Evolutionary conservation across 1,140 invertebrate genomes (phyloP).

Genomic region (Batillaria attramentaria): DNA sequence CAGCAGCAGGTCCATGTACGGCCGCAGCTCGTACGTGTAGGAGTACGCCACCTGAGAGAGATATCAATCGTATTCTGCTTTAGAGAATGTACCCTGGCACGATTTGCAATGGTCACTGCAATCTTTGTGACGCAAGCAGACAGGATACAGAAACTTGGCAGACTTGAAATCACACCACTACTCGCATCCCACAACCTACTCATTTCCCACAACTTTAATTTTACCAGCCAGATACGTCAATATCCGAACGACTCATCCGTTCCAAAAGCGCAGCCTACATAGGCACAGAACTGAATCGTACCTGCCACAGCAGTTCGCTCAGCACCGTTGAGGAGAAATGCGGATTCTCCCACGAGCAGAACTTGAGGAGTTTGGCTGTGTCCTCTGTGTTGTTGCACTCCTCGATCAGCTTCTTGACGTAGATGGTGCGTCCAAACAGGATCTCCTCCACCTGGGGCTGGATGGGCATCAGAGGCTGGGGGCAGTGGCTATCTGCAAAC

Average conservation of each 20-base stretch:
- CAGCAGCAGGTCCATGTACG: constrained; percentile 91
- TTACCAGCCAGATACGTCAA: too few relatives aligned
- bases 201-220: too few relatives aligned
- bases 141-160: too few relatives aligned
- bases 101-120: not conserved
- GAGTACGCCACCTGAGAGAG: constrained; percentile 89
- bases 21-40: constrained; percentile 93
- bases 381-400: constrained; percentile 94
- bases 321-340: constrained; percentile 90
- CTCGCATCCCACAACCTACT: too few relatives aligned
- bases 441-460: constrained; percentile 85
- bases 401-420: constrained; percentile 96
- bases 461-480: constrained; percentile 83
- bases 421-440: constrained; percentile 84
- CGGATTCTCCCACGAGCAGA: constrained; percentile 92
- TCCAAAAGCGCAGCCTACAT: too few relatives aligned
- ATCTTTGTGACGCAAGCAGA: not conserved
- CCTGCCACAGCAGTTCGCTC: constrained; percentile 88
- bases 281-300: constrained; percentile 31
- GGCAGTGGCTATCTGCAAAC: constrained; percentile 80
- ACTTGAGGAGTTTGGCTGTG: constrained; percentile 81
- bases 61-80: too few relatives aligned
- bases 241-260: too few relatives aligned
- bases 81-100: not conserved
- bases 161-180: too few relatives aligned